Evolutionary conservation across 1,140 invertebrate species (phyloP).

Genomic region (Muscidifurax raptorellus): DNA sequence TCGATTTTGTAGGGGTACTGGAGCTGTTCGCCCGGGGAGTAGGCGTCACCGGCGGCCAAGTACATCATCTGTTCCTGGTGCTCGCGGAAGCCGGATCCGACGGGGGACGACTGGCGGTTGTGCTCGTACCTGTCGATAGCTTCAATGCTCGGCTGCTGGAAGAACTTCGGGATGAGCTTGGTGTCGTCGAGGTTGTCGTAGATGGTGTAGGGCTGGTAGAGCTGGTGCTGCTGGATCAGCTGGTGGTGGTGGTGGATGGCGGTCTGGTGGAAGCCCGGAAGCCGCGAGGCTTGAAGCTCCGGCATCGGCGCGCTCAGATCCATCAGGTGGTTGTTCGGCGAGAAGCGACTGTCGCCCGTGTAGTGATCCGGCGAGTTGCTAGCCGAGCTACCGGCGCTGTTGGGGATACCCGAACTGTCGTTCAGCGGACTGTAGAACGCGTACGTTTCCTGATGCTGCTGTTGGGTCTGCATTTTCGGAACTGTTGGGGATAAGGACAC

Average conservation of each 20-base stretch:
- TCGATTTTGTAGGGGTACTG: conserved; percentile 25
- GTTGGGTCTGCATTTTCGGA: conserved; percentile 24
- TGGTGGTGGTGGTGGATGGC: conserved; percentile 44
- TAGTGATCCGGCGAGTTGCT: conserved; percentile 66
- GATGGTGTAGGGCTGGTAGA: conserved; percentile 43
- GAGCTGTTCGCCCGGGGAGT: conserved; percentile 31
- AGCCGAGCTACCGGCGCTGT: conserved; percentile 65
- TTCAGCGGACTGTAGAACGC: conserved; percentile 28
- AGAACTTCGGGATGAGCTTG: conserved; percentile 17
- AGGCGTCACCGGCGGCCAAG: conserved; percentile 52
- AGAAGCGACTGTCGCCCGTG: conserved; percentile 52
- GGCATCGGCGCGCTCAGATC: conserved; percentile 63
- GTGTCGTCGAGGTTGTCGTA: conserved; percentile 56
- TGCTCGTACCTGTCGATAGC: conserved; percentile 51
- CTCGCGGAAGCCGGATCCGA: conserved; percentile 54
- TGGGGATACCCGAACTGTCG: conserved; percentile 58
- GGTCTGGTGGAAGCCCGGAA: conserved; percentile 56
- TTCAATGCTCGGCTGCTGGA: neutral
- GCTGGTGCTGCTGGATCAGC: conserved; percentile 41
- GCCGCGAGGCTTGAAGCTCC: conserved; percentile 16
- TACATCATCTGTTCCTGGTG: conserved; percentile 62
- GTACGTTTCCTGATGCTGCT: neutral
- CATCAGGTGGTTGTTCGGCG: conserved; percentile 64
- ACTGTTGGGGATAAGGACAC: no score
- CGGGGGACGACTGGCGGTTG: conserved; percentile 38